Base-by-base conservation (phyloP, 2,888 invertebrate species). In the Dryobotodes eremita region DNA sequence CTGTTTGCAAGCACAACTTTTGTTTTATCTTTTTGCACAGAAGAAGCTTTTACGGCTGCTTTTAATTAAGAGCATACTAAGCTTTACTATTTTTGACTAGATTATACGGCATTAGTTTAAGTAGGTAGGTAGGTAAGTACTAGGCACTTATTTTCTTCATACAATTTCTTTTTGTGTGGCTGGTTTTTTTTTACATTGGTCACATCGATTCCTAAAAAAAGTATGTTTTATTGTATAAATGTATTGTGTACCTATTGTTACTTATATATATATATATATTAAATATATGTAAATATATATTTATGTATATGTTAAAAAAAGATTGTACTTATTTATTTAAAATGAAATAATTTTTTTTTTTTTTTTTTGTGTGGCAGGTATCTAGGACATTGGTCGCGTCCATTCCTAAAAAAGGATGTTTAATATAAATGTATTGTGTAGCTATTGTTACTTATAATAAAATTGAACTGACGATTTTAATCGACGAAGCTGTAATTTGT, bases 1-100 rank as follows among this genome's bases (percentile, higher is more conserved):
- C 65, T 74, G 53, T 76, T 75, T 72, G 71, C 69, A 72, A 57
- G 36, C 31, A 31, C 73, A 80, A 78, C 61, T 74, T 80, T 76
- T 64, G 57, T 78, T 36, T 78, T 36, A 68, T 26, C 13, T 50
- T 66, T 61, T 66, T 62, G 55, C 15, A 53, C 46, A 69, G 42
- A 53, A 61, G 59, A 61, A 71, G 55, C 65, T 73, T 75, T 75
- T 53, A 80, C 61, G 48, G 17, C 26, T 57, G 55, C 69, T 72
- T 71, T 59, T 55, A 57, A 84, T 80, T 72, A 84, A 48, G 72
- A 71, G 42, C 31, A 50, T 75, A 75, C 31, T 26, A 36, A 70
- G 53, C 42, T n/a, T 62, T 10, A n/a, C 46, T 1, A 59, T 69
- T 72, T 72, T 53, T 31, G 20, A 62, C 53, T 62, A 53, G 53